A percentile compares a stretch with the other conserved stretches of the same genome.
Evolutionary conservation across 2,888 invertebrate species (phyloP).

Genomic region (Lordiphosa fenestrarum): DNA sequence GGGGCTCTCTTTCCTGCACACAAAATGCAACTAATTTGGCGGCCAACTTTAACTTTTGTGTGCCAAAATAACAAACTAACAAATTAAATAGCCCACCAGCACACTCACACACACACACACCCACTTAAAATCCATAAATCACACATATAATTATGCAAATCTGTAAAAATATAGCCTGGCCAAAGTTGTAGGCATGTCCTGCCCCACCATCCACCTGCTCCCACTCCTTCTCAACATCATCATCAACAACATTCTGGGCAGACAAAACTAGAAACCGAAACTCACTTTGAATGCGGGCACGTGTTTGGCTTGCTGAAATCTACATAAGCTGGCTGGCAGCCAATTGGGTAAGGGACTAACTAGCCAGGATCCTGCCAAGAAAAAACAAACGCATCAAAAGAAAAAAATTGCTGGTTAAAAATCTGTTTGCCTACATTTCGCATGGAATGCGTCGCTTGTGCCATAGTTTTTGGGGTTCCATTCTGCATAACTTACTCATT

Average conservation of each 20-base stretch:
- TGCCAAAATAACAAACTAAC: conserved; percentile 23
- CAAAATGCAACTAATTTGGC: neutral
- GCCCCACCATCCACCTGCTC: neutral
- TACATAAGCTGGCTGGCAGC: conserved; percentile 72
- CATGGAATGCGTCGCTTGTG: conserved; percentile 56
- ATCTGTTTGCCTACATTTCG: conserved; percentile 71
- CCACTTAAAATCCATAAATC: conserved; percentile 63
- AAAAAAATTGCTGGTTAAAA: conserved; percentile 54
- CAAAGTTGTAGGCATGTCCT: conserved; percentile 46
- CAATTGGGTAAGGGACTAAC: conserved; percentile 66
- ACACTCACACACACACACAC: conserved; percentile 10
- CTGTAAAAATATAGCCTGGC: conserved; percentile 52
- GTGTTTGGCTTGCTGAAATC: conserved; percentile 69
- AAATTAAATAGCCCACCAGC: conserved; percentile 22
- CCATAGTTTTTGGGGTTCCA: conserved; percentile 43
- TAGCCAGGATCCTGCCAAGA: conserved; percentile 52
- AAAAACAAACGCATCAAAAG: conserved; percentile 23
- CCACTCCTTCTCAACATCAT: neutral
- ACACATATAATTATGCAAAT: conserved; percentile 71
- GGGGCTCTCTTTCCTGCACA: neutral
- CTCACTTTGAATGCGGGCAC: conserved; percentile 63
- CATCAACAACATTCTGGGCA: conserved; percentile 24
- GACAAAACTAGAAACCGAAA: conserved; percentile 56
- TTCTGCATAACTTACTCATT: conserved; percentile 64
- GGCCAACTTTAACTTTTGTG: conserved; percentile 2